Conservation (phyloP, 2,797 vertebrate genomes). For the Xerus rutilus region DNA sequence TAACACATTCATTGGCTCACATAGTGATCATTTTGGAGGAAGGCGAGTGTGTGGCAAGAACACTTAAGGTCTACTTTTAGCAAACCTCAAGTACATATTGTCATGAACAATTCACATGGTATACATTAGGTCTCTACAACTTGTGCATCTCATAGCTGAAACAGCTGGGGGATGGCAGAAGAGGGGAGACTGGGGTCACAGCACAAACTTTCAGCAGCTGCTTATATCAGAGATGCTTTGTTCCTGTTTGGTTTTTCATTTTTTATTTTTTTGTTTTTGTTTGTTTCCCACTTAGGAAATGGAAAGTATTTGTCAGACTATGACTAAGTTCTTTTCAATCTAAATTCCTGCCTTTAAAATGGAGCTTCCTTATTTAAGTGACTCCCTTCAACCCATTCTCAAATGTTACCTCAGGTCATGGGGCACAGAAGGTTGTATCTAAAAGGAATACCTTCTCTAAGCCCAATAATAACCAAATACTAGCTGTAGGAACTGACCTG, state of each 20-base stretch:
- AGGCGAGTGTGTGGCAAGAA: not conserved
- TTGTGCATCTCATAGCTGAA: not conserved
- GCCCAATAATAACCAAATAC: not conserved
- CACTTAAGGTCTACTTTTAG: not conserved
- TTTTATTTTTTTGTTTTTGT: not conserved
- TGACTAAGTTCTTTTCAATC: not conserved
- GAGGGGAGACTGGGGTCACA: not conserved
- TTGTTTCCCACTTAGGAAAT: conserved; percentile 38
- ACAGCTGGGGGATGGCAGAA: not conserved
- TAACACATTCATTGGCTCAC: not conserved
- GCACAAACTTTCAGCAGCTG: not conserved
- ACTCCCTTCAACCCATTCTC: not conserved
- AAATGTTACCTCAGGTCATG: not conserved
- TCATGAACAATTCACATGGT: not conserved
- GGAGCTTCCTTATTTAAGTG: not conserved
- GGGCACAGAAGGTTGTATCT: not conserved
- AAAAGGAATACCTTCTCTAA: conserved; percentile 31
- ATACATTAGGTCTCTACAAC: not conserved
- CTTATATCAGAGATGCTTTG: not conserved
- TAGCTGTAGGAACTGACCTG: not conserved
- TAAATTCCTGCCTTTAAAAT: conserved; percentile 8
- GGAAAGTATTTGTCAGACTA: conserved; percentile 8
- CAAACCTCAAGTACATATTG: not conserved
- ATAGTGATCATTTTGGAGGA: not conserved
- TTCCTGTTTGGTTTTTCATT: not conserved